Percentiles rank a stretch among this genome's conserved stretches.
These are phyloP conservation scores for Leucoma salicis DNA, from an alignment of 2,888 invertebrate species.

Conservation along the genomic window DNA sequence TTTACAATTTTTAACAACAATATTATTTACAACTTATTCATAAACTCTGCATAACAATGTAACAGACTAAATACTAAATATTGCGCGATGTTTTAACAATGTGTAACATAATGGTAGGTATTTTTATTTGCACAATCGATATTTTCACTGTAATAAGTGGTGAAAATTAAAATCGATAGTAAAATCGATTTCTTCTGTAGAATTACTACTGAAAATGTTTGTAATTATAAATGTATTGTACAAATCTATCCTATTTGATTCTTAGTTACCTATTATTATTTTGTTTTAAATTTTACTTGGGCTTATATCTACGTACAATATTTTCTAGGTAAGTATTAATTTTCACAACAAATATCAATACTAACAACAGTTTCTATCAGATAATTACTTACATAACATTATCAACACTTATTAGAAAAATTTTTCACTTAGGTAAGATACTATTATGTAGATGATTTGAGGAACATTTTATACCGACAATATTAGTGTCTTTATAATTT, in stretches of 20 bases:
- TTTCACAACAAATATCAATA: background rate
- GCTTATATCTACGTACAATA: no score
- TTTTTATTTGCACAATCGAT: background rate
- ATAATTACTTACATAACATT: background rate
- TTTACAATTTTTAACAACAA: slow-evolving; percentile 49
- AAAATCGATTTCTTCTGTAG: background rate
- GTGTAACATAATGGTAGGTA: background rate
- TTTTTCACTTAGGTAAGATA: background rate
- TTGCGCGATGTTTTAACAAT: slow-evolving; percentile 27
- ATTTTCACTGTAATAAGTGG: background rate
- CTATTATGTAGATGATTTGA: background rate
- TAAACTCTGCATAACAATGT: slow-evolving; percentile 43
- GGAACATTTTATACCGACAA: background rate
- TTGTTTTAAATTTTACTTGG: background rate
- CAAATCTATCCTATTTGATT: background rate
- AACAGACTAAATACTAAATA: slow-evolving; percentile 38
- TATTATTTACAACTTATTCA: slow-evolving; percentile 50
- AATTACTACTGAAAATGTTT: background rate
- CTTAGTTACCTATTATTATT: background rate
- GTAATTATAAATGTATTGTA: no score
- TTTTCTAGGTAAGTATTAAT: background rate
- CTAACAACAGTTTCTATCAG: background rate
- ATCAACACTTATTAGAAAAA: background rate
- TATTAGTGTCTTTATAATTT: no score
- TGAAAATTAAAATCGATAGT: background rate